Base-by-base conservation (phyloP, 1,140 invertebrate species). In the Drosophila aff. region DNA sequence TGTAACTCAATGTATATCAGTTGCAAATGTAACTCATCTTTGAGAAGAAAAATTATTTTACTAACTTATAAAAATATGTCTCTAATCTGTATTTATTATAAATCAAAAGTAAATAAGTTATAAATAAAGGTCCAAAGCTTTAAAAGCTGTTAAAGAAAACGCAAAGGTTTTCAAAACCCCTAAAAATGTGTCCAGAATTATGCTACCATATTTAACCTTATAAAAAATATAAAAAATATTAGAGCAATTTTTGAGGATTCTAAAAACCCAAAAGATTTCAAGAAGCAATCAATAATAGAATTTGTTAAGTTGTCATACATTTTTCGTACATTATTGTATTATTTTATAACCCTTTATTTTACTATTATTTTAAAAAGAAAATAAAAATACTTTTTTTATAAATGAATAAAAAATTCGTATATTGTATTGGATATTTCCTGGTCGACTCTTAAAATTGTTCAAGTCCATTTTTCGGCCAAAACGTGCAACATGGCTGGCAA, bases 401-500 rank as follows among this genome's bases (percentile, higher is more conserved):
- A 16, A 9, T 1, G 9, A 9, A 47, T 23, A 23, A 8, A 10
- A 44, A 11, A 44, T 11, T 0, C 31, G 10, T 3, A 18, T 11
- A 46, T 50, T n/a, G 6, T 13, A 33, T 18, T 13, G 40, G 69
- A 73, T 50, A 73, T 40, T 31, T 3, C 15, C 15, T 11, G 26
- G 67, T 73, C 67, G 69, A 72, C 53, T 23, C 66, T 49, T 4
- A n/a, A 23, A 1, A 31, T 9, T 21, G 4, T 68, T 31, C 13
- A 26, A 21, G 31, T 71, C 26, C 23, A 8, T 16, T 49, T 59
- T 72, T 59, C 11, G 44, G 28, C 1, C 68, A 60, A 58, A 47
- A 73, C 67, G 55, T 73, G 53, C 71, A 73, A 73, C 71, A 61
- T 61, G 71, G 69, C 67, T 49, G 43, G 67, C 67, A 73, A 73